A percentile compares a stretch with the other conserved stretches of the same genome.
These are phyloP conservation scores for Dermochelys coriacea DNA, from an alignment of 2,797 vertebrate species.

Conservation along the genomic window DNA sequence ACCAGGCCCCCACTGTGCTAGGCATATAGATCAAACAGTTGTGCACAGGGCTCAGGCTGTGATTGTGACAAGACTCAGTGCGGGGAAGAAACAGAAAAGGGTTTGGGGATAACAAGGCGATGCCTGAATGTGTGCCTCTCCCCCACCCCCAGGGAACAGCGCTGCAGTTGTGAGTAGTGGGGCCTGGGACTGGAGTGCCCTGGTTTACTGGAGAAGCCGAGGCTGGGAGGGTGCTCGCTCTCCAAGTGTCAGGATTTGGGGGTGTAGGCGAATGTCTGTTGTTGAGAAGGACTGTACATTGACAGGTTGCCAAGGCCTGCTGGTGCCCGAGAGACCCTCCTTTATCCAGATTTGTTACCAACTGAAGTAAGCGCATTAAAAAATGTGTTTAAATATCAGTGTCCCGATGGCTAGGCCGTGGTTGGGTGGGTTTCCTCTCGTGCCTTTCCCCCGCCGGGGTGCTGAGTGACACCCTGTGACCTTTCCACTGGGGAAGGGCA, in stretches of 20 bases:
- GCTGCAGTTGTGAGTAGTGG: background rate
- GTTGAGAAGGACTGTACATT: background rate
- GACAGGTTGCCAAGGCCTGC: background rate
- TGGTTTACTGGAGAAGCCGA: background rate
- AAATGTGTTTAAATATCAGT: background rate
- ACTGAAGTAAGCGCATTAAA: background rate
- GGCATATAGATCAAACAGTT: background rate
- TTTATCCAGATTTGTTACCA: background rate
- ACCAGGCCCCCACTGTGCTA: background rate
- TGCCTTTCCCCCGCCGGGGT: background rate
- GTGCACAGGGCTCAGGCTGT: background rate
- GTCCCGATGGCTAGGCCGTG: background rate
- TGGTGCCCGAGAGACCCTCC: background rate
- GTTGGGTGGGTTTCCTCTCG: background rate
- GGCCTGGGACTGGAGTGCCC: background rate
- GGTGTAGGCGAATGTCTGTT: background rate
- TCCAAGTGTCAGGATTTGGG: background rate
- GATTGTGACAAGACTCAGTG: background rate
- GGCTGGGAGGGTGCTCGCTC: background rate
- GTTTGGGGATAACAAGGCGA: background rate
- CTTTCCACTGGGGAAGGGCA: background rate
- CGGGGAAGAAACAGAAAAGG: background rate
- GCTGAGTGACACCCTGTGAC: background rate
- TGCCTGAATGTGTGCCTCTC: background rate
- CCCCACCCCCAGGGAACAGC: background rate